phyloP scores from a whole-genome alignment of 1,140 invertebrate species.

The Micrasema longulum region DNA sequence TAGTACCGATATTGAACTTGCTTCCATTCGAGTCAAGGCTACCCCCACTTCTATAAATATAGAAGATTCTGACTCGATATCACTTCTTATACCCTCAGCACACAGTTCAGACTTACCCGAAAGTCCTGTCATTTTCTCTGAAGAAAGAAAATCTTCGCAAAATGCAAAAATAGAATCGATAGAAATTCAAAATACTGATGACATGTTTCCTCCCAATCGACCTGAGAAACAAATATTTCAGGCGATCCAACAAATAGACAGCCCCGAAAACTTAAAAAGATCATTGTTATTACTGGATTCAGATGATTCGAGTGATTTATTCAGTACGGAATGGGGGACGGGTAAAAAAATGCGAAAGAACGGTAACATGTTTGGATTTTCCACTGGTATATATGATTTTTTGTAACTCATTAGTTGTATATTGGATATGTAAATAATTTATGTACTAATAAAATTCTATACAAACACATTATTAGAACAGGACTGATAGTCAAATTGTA shows the following conservation, averaged over 20 bases:
- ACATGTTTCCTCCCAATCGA: no score
- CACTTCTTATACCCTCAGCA: neutral
- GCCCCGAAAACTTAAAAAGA: neutral
- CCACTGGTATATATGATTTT: constrained; percentile 28
- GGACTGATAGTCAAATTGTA: no score
- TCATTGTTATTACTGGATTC: constrained; percentile 15
- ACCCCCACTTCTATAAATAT: neutral
- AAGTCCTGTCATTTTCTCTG: neutral
- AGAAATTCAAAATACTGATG: no score
- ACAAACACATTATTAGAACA: no score
- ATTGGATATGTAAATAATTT: no score
- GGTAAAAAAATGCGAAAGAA: neutral
- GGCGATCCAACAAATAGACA: no score
- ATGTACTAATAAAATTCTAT: no score
- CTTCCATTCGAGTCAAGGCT: neutral
- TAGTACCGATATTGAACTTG: constrained; percentile 18
- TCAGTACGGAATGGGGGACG: neutral
- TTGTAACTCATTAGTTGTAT: no score
- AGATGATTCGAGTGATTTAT: neutral
- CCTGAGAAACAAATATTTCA: neutral
- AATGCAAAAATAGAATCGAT: no score
- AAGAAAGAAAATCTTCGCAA: no score
- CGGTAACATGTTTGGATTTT: constrained; percentile 21
- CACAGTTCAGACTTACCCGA: neutral
- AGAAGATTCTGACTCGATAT: neutral